Base-by-base conservation (phyloP, 1,140 invertebrate species). In the Acromyrmex echinatior region DNA sequence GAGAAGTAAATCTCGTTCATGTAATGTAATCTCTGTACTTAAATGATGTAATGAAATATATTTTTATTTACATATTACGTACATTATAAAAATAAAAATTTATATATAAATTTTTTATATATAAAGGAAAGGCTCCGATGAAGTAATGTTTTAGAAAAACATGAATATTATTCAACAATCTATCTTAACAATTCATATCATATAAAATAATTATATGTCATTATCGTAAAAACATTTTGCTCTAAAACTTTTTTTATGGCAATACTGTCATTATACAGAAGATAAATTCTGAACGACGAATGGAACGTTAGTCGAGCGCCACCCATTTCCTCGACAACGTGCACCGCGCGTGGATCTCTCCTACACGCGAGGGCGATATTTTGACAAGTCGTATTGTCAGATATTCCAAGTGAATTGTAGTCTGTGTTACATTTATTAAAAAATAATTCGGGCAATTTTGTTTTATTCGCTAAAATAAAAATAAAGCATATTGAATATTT, bases 241-340 rank as follows among this genome's bases (percentile, higher is more conserved):
- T 21, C 9, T 31, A n/a, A 31, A n/a, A 18, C 16, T 14, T 63
- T 79, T 79, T 31, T 18, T 10, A 45, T 77, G 25, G 12, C 14
- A 16, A 78, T 6, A 80, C 16, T 49, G 21, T 51, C 12, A 35
- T 66, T 66, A 65, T 51, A 78, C 70, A n/a, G 31, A 62, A 87
- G 78, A 88, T 84, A 82, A 76, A 82, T 88, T 65, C 21, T 70
- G 53, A 70, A 28, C 51, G 45, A 31, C 60, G 79, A 87, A 87
- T 91, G 78, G 82, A 74, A 80, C 80, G 78, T 90, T 88, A 91
- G 90, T 91, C 65, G 74, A 28, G 49, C 39, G 53, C 71, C 79
- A 77, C 71, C 89, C 89, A 86, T 51, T 84, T 91, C 71, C 56
- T 73, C 53, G 77, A 71, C 80, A 89, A 62, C 87, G 81, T 74